Conservation (phyloP, 2,113 vertebrate genomes). For the Suncus etruscus region DNA sequence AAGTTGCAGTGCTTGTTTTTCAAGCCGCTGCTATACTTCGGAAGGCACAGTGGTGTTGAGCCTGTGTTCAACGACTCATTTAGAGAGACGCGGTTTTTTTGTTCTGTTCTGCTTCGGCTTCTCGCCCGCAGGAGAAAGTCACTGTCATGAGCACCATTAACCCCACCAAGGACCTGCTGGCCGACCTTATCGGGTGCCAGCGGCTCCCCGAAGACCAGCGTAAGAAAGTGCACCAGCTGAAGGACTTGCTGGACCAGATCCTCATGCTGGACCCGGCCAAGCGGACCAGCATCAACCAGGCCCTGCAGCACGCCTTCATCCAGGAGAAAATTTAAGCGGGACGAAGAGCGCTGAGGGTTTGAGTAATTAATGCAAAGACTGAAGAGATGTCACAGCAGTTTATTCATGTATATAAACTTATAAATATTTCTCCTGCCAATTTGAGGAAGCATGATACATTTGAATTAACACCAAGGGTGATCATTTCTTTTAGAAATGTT, state of each 20-base stretch:
- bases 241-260: conserved; percentile 98
- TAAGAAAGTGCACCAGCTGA: conserved; percentile 99
- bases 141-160: conserved; percentile 99
- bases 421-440: conserved; percentile 93
- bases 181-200: conserved; percentile 97
- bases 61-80: conserved; percentile 53
- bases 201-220: conserved; percentile 99
- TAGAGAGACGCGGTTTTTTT: conserved; percentile 77
- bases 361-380: conserved; percentile 92
- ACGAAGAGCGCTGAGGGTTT: conserved; percentile 91
- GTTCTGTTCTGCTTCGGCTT: neutral
- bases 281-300: conserved; percentile 99
- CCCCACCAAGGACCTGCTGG: conserved; percentile 98
- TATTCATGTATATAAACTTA: conserved; percentile 93
- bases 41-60: neutral
- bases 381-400: conserved; percentile 91
- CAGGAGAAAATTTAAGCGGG: conserved; percentile 97
- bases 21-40: too few relatives aligned
- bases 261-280: conserved; percentile 99
- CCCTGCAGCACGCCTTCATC: conserved; percentile 98
- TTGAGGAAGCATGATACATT: conserved; percentile 92
- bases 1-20: too few relatives aligned
- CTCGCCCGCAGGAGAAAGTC: conserved; percentile 95
- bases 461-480: conserved; percentile 91
- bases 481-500: conserved; percentile 92